Conservation (phyloP, 2,797 vertebrate genomes). For the Paramormyrops hopkinsi region DNA sequence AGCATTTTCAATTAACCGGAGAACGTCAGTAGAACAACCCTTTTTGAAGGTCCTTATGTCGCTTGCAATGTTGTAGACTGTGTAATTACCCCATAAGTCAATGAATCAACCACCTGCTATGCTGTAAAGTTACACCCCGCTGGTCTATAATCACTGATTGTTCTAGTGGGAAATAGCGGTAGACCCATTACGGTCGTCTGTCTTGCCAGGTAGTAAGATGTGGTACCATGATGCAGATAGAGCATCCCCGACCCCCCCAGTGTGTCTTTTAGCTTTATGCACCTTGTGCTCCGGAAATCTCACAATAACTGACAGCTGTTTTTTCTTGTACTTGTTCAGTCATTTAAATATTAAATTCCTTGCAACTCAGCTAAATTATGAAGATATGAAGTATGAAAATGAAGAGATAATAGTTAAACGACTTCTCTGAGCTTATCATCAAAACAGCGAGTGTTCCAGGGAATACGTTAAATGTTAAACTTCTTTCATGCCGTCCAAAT, state of each 20-base stretch:
- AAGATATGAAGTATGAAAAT: background rate
- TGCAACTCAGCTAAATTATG: background rate
- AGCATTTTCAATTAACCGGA: background rate
- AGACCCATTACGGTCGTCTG: background rate
- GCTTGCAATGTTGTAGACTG: background rate
- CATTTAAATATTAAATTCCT: background rate
- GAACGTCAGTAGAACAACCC: slow-evolving; percentile 9
- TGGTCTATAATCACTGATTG: background rate
- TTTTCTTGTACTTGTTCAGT: background rate
- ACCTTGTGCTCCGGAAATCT: background rate
- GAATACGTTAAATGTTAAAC: background rate
- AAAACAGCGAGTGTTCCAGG: background rate
- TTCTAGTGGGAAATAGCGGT: background rate
- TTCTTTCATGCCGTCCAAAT: background rate
- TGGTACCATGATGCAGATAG: background rate
- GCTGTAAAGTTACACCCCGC: background rate
- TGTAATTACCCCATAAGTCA: background rate
- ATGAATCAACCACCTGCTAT: background rate
- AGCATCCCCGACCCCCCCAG: background rate
- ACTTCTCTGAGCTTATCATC: background rate
- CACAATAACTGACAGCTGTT: background rate
- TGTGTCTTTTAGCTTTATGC: background rate
- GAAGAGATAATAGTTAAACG: background rate
- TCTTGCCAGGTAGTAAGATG: background rate
- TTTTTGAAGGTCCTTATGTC: background rate